Evolutionary conservation across 2,888 invertebrate genomes (phyloP).

Genomic region (Harpalus rubripes): DNA sequence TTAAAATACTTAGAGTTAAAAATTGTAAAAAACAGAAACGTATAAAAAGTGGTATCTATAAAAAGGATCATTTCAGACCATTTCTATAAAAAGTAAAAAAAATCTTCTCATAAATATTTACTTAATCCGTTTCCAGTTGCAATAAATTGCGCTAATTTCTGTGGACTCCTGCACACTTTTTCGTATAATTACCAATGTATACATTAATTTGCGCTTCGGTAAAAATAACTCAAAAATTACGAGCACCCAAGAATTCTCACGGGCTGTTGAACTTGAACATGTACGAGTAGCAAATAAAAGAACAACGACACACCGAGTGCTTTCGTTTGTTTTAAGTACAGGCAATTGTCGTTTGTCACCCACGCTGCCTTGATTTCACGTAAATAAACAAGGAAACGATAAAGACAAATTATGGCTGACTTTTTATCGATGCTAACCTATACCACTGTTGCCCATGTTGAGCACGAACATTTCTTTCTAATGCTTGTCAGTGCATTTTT

Average conservation of each 20-base stretch:
- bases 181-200: slow-evolving; percentile 60
- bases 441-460: slow-evolving; percentile 3
- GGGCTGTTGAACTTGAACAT: slow-evolving; percentile 53
- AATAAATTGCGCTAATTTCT: slow-evolving; percentile 51
- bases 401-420: slow-evolving; percentile 36
- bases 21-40: not conserved
- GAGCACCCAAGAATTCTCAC: slow-evolving; percentile 40
- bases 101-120: slow-evolving; percentile 34
- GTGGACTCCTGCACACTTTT: slow-evolving; percentile 32
- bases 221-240: slow-evolving; percentile 58
- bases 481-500: not conserved
- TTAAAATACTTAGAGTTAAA: too few species aligned
- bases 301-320: slow-evolving; percentile 16
- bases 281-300: slow-evolving; percentile 32
- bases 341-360: slow-evolving; percentile 47
- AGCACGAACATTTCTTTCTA: slow-evolving; percentile 5
- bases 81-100: slow-evolving; percentile 22
- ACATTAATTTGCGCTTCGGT: slow-evolving; percentile 55
- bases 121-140: slow-evolving; percentile 47
- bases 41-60: slow-evolving; percentile 17
- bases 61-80: slow-evolving; percentile 13
- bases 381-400: slow-evolving; percentile 61
- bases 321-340: slow-evolving; percentile 45
- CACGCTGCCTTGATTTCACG: slow-evolving; percentile 43
- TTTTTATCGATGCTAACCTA: slow-evolving; percentile 43